Base-by-base conservation (phyloP, 2,888 invertebrate genomes). In the Eupithecia vulgata region DNA sequence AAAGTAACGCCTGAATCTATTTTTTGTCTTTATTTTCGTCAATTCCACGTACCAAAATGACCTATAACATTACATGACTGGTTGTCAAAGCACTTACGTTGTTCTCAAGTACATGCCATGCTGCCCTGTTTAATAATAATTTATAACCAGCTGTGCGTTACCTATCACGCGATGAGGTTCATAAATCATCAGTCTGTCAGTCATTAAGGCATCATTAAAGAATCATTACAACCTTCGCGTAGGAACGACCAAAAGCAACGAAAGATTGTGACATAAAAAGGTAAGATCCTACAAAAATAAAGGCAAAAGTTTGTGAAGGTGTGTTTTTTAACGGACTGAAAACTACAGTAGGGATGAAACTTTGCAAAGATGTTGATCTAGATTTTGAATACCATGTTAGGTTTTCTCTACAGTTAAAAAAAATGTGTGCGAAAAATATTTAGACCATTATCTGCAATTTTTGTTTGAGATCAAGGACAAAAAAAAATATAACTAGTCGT, bases 171-270 rank as follows among this genome's bases (percentile, higher is more conserved):
- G 85, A 92, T 84, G 82, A 80, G 78, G 82, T 88, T 75, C 89
- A 92, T 93, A 91, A 92, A 91, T 92, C 93, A 92, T 90, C 78
- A 86, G 86, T 85, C 86, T 88, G 91, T 90, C 92, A 88, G 89
- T 92, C 90, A 91, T 92, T 92, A 92, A 65, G 84, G 78, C 83
- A 87, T 91, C 93, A 93, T 94, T 94, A 93, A 91, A 93, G 90
- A 93, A 92, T 90, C 93, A 93, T 94, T 93, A 93, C 81, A 82
- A 78, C 80, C 79, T 76, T 79, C 69, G 45, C 68, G 69, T 75
- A 45, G 65, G 57, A 65, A 66, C 65, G 68, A 17, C 45, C 68
- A 67, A 72, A 68, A 74, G 75, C 75, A 77, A 65, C 57, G 68
- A 64, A 71, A 67, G 52, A n/a, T 57, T n/a, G 25, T 13, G 57